phyloP scores from a whole-genome alignment of 1,140 invertebrate species.

The Megalonaias nervosa region DNA sequence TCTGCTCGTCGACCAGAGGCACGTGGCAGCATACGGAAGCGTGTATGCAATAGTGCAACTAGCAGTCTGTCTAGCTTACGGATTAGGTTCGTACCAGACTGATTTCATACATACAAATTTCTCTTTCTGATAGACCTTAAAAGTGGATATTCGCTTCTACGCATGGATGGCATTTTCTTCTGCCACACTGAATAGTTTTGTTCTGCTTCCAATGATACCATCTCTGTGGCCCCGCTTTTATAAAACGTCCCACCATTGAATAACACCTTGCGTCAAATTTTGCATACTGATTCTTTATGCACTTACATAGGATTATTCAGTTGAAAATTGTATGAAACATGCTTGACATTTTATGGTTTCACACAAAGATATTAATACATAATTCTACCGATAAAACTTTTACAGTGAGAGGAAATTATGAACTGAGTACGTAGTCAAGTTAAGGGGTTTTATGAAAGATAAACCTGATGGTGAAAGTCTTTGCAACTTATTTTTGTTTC shows the following conservation, averaged over 20 bases:
- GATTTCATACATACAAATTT: not conserved
- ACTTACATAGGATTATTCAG: no score
- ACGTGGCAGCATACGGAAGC: constrained; percentile 92
- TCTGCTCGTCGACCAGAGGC: constrained; percentile 95
- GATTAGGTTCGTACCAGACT: constrained; percentile 80
- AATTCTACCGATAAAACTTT: no score
- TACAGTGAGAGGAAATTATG: no score
- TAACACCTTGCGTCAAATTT: no score
- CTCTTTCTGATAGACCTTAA: not conserved
- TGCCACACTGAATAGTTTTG: not conserved
- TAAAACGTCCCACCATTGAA: not conserved
- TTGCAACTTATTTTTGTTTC: no score
- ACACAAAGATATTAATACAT: no score
- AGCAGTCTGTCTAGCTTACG: constrained; percentile 97
- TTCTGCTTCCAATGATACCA: not conserved
- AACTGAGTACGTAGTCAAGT: no score
- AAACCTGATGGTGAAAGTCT: no score
- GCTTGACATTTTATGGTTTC: no score
- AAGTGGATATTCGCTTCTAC: not conserved
- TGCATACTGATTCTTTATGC: no score
- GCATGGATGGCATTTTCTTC: not conserved
- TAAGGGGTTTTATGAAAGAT: no score
- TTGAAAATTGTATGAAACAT: no score
- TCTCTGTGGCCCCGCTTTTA: not conserved
- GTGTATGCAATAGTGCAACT: constrained; percentile 99